Evolutionary conservation across 2,797 vertebrate species (phyloP), one percentile per base, ranked within the genome.

Genomic region (Helarctos malayanus): DNA sequence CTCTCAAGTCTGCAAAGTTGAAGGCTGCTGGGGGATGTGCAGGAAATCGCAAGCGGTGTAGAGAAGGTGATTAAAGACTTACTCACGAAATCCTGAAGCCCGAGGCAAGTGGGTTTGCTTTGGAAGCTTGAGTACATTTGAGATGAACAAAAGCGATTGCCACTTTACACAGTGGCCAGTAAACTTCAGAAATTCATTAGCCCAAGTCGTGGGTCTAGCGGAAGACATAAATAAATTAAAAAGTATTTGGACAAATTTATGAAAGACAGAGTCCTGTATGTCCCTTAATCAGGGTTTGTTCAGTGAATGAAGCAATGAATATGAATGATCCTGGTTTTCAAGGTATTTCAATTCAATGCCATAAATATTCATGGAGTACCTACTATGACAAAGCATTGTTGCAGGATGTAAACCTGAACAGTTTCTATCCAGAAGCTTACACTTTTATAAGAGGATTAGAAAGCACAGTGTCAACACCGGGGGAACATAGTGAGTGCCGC

Each of bases 401-500:
- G 86, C 7, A 32, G 82, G 93, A 61, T 89, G 56, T 89, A 91
- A 96, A 95, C 80, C 86, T 94, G 83, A 94, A 93, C 65, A 65
- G 75, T 93, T 96, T 95, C 96, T 93, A 57, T 95, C 85, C 35
- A 92, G 94, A 97, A 95, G 91, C 92, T 95, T 96, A 94, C 76
- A 96, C 75, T 97, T 96, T 97, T 79, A 84, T 78, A 92, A 97
- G 96, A 95, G 94, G 89, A 98, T 96, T 97, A 96, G 95, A 94
- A 91, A 92, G 89, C 80, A 96, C 75, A 95, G n/a, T 84, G 91
- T 95, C 93, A 87, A 95, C 89, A 96, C 4, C 2, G 57, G 81
- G 57, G 81, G 57, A 92, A 80, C 91, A 78, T 2, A 52, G 76
- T 59, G 88, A 88, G 68, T 12, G 47, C 57, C 73, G 2, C 35